Conservation (phyloP, 2,797 vertebrate genomes). For the Stomatorhinus walkeri region DNA sequence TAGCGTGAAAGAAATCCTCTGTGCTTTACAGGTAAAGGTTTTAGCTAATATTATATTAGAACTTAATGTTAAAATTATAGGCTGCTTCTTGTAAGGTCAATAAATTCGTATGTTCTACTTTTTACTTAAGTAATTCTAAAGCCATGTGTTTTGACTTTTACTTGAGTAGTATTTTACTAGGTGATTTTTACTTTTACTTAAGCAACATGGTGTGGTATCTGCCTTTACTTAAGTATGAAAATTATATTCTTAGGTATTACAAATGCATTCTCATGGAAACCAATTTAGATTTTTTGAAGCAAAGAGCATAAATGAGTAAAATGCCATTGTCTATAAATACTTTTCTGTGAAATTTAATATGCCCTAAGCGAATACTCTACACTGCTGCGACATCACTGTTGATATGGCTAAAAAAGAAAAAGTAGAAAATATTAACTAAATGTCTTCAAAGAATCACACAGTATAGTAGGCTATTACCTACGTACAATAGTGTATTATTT, state of each 20-base stretch:
- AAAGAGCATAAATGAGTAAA: background rate
- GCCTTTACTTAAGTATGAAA: background rate
- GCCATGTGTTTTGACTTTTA: background rate
- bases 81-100: background rate
- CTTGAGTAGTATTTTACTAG: background rate
- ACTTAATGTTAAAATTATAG: background rate
- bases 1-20: background rate
- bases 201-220: background rate
- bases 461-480: background rate
- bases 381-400: background rate
- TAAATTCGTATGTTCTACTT: background rate
- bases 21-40: background rate
- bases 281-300: background rate
- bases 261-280: background rate
- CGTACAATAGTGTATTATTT: background rate
- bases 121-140: background rate
- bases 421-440: background rate
- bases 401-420: background rate
- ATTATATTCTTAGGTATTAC: background rate
- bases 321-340: background rate
- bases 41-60: background rate
- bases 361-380: background rate
- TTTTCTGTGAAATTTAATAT: background rate
- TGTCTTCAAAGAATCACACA: background rate
- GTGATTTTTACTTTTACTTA: background rate